Evolutionary conservation across 2,113 vertebrate genomes (phyloP).

Genomic region (Pan paniscus): DNA sequence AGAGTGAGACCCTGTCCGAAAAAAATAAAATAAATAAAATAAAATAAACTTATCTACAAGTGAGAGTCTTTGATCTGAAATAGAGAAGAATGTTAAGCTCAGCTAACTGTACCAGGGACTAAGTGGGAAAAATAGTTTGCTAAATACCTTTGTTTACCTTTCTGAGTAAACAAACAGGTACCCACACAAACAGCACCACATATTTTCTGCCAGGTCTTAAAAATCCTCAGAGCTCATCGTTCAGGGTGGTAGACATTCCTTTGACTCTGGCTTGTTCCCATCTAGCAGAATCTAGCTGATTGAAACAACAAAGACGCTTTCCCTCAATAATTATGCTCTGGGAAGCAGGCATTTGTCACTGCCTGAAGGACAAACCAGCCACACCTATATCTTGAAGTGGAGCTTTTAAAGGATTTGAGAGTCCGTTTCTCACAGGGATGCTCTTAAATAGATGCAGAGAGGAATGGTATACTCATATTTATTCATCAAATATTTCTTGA

Average conservation of each 20-base stretch:
- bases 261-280: no score
- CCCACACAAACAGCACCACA: not conserved
- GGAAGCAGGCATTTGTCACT: not conserved
- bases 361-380: not conserved
- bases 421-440: not conserved
- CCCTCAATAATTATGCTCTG: not conserved
- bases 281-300: not conserved
- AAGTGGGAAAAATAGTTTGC: not conserved
- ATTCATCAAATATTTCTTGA: not conserved
- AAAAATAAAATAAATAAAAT: no score
- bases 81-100: not conserved
- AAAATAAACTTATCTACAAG: not conserved
- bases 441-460: constrained; percentile 3
- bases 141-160: not conserved
- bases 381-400: not conserved
- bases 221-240: not conserved
- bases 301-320: not conserved
- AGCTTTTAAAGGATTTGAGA: not conserved
- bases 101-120: not conserved
- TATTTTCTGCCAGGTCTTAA: not conserved
- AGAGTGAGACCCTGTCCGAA: not conserved
- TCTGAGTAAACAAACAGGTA: not conserved
- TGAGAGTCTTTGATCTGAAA: not conserved
- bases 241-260: not conserved
- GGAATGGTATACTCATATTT: not conserved